Evolutionary conservation across 2,113 vertebrate genomes (phyloP), one percentile per base, ranked within the genome.

Genomic region (Ochotona curzoniae): DNA sequence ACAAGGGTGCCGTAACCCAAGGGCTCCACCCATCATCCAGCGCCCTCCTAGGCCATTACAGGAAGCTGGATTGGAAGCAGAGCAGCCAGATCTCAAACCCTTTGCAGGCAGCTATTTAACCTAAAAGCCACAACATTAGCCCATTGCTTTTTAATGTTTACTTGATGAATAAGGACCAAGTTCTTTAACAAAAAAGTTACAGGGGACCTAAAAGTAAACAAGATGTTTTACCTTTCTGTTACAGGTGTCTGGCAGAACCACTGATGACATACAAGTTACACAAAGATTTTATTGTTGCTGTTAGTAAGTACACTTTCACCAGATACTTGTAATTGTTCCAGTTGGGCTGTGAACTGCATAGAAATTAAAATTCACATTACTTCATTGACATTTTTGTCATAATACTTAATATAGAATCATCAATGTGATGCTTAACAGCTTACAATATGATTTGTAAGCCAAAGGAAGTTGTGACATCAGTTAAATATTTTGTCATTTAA

Each of bases 221-320:
- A 78, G 71, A 9, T 70, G 25, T 8, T 71, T 91, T 69, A 28
- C 30, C 87, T 86, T 93, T 92, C 95, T 83, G 85, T 49, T 12
- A 7, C 95, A 99, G 99, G 96, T 99, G 99, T 96, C 98, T 99
- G 88, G 98, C 99, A 91, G 99, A 99, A 94, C 99, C 99, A 1
- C 97, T 99, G 61, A 99, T 99, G 99, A 99, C 99, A 88, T 99
- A 99, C 98, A 99, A 98, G 96, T 98, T 99, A 76, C 99, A 99
- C 98, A 99, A 99, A 98, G 99, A 99, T 96, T 99, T 99, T 97
- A 99, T 99, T 97, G 97, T 98, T 95, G 99, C 99, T 96, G 99
- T 99, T 97, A 99, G 99, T 99, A 98, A 99, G 99, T 99, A 96
- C 23, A 20, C 73, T 89, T 54, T 47, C 73, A 26, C 21, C 73